These are phyloP conservation scores for Abrostola tripartita DNA, from an alignment of 2,888 invertebrate genomes.

Conservation along the genomic window DNA sequence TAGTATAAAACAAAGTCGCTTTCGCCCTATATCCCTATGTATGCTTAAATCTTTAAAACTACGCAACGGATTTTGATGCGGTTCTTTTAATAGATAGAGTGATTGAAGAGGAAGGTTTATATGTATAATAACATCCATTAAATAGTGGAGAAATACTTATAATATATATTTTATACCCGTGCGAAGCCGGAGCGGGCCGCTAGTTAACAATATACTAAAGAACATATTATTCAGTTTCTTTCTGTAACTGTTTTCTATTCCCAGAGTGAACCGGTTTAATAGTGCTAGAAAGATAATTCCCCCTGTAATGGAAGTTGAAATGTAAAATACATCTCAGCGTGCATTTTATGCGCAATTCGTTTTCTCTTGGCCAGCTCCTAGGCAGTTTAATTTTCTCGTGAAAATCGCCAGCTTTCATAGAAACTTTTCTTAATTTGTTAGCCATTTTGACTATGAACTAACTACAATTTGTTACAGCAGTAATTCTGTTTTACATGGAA, in stretches of 20 bases:
- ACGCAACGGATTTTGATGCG: no score
- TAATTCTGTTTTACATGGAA: constrained; percentile 9
- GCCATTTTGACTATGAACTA: constrained; percentile 12
- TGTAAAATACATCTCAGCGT: constrained; percentile 15
- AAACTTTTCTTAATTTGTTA: constrained; percentile 24
- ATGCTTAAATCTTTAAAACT: no score
- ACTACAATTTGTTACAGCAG: constrained; percentile 9
- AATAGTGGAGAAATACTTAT: no score
- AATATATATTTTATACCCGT: no score
- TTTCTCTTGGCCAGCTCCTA: constrained; percentile 16
- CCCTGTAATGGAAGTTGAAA: background rate
- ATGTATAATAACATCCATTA: no score
- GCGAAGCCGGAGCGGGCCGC: no score
- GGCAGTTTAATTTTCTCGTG: constrained; percentile 37
- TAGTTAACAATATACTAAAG: no score
- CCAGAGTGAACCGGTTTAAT: background rate
- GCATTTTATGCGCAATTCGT: constrained; percentile 15
- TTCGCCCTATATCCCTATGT: no score
- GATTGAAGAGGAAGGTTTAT: no score
- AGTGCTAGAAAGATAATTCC: background rate
- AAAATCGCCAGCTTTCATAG: constrained; percentile 21
- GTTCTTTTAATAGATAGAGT: no score
- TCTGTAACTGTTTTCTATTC: background rate
- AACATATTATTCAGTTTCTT: background rate
- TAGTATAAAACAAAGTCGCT: no score